These are phyloP conservation scores for Haliclona indistincta DNA, from an alignment of 37 sponge, comb jelly and placozoan genomes.

Conservation along the genomic window DNA sequence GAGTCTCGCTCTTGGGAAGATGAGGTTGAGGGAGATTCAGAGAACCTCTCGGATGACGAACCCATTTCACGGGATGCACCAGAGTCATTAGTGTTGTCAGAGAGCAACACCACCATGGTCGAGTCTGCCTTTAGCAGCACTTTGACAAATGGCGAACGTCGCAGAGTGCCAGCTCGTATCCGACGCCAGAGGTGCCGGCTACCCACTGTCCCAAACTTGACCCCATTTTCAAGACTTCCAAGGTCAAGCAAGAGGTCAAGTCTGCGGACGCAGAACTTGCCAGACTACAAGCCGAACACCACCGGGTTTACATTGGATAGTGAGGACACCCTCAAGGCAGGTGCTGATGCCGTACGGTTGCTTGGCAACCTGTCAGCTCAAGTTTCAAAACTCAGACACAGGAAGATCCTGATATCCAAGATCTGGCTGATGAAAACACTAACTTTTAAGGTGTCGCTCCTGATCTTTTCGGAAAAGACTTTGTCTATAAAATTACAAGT, in stretches of 20 bases:
- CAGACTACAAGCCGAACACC: neutral
- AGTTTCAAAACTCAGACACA: constrained; percentile 1
- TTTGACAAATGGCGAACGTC: too few relatives aligned
- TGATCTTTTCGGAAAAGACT: constrained; percentile 15
- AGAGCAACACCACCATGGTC: too few relatives aligned
- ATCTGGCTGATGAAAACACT: constrained; percentile 16
- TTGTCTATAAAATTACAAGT: neutral
- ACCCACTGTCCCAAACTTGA: neutral
- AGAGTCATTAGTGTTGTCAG: too few relatives aligned
- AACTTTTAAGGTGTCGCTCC: constrained; percentile 11
- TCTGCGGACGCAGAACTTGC: neutral
- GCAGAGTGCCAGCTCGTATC: too few relatives aligned
- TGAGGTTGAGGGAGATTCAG: too few relatives aligned
- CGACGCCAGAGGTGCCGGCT: too few relatives aligned
- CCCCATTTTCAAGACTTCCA: neutral
- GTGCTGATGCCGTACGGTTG: neutral
- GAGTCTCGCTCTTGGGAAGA: too few relatives aligned
- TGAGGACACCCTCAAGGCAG: constrained; percentile 7
- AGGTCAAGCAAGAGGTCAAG: neutral
- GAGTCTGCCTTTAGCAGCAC: too few relatives aligned
- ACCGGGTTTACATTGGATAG: neutral
- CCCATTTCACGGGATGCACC: too few relatives aligned
- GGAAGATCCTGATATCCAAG: constrained; percentile 13
- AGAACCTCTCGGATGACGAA: too few relatives aligned
- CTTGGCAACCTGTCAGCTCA: constrained; percentile 27